phyloP scores from a whole-genome alignment of 35 echinoderm and acorn worm species.

The Lytechinus variegatus region DNA sequence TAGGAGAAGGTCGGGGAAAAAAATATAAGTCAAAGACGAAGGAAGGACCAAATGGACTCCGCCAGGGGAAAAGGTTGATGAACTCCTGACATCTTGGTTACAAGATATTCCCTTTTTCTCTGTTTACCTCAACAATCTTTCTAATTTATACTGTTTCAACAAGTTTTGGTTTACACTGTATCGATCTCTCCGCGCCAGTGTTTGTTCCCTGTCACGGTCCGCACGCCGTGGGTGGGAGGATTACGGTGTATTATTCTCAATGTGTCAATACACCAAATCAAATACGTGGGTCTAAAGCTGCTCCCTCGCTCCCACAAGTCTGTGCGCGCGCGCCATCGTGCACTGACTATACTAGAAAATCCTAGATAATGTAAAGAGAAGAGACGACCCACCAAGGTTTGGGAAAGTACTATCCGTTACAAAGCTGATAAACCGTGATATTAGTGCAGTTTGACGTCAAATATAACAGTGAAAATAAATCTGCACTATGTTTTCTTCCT shows the following conservation, averaged over 20 bases:
- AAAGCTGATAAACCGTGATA: background rate
- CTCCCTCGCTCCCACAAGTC: background rate
- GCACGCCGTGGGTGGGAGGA: background rate
- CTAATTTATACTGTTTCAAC: slow-evolving; percentile 49
- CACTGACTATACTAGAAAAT: background rate
- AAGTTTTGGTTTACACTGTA: slow-evolving; percentile 24
- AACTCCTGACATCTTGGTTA: slow-evolving; percentile 11
- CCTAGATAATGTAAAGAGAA: background rate
- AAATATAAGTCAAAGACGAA: background rate
- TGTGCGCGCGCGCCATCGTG: background rate
- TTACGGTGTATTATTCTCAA: slow-evolving; percentile 19
- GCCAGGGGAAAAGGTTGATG: slow-evolving; percentile 7
- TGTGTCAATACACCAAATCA: background rate
- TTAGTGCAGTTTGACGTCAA: background rate
- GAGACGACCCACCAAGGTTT: background rate
- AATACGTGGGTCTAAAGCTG: background rate
- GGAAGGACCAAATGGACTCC: background rate
- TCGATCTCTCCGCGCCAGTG: background rate
- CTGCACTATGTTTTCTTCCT: background rate
- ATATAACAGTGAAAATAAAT: background rate
- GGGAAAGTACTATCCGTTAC: background rate
- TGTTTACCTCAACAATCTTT: slow-evolving; percentile 25
- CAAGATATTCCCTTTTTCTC: background rate
- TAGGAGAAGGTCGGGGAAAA: background rate
- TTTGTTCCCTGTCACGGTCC: slow-evolving; percentile 30